These are phyloP conservation scores for Lerema accius DNA, from an alignment of 1,140 invertebrate species.

Conservation along the genomic window DNA sequence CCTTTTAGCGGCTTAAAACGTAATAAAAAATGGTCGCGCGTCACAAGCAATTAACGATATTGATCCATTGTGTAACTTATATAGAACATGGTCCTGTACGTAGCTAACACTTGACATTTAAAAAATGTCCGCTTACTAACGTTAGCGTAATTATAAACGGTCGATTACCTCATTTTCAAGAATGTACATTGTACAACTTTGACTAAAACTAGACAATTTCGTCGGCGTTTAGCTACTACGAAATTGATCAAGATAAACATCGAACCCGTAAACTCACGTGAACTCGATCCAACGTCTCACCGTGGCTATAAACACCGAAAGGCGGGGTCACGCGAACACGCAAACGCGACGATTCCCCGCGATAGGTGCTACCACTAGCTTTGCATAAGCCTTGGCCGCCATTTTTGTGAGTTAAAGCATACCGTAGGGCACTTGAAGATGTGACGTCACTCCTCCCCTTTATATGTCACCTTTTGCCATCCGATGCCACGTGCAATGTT, in stretches of 20 bases:
- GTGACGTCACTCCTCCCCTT: too few species aligned
- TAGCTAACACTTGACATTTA: not conserved
- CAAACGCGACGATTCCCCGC: constrained; percentile 20
- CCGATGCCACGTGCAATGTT: too few species aligned
- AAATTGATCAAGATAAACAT: constrained; percentile 47
- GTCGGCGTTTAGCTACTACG: constrained; percentile 29
- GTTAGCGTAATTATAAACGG: constrained; percentile 12
- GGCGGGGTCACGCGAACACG: constrained; percentile 44
- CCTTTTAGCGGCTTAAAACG: too few species aligned
- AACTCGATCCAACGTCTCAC: constrained; percentile 47
- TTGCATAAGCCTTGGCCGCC: too few species aligned
- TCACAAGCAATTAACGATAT: constrained; percentile 1
- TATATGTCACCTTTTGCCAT: too few species aligned
- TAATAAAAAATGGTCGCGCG: too few species aligned
- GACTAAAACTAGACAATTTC: constrained; percentile 23
- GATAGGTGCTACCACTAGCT: too few species aligned
- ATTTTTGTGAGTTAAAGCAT: too few species aligned
- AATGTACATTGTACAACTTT: constrained; percentile 24
- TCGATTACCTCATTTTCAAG: constrained; percentile 21
- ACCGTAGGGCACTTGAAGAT: too few species aligned
- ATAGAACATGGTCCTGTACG: not conserved
- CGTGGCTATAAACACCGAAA: constrained; percentile 42
- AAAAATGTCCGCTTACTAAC: not conserved
- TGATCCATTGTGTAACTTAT: constrained; percentile 9
- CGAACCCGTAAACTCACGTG: constrained; percentile 48